Base-by-base conservation (phyloP, 2,888 invertebrate genomes). In the Emesis furor region DNA sequence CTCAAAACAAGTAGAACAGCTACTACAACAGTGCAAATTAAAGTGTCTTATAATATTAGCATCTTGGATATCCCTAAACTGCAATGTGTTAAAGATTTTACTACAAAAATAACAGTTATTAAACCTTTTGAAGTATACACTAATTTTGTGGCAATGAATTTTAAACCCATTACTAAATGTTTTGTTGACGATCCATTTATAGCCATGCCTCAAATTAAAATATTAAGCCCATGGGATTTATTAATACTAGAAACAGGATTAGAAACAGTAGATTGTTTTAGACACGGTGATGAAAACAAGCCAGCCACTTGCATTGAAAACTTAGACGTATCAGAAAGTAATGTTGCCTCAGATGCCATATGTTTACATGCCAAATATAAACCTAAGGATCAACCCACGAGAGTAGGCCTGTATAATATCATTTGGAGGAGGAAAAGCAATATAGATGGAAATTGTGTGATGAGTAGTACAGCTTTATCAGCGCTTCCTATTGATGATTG, bases 41-140 rank as follows among this genome's bases (percentile, higher is more conserved):
- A 97, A 95, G 97, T 98, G 35, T 94, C 97, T 3, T 97, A 97
- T 91, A 91, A 94, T 6, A 96, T 97, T 81, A 93, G 96, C 90
- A 93, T 96, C 59, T 94, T 94, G 79, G 94, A 95, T 87, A 94
- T 94, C 83, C 91, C 93, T 12, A 95, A 93, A 84, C 90, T 97
- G 84, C 95, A 97, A 82, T 97, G 98, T 92, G 95, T 96, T 68
- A 98, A 97, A 92, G 98, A 98, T 88, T 97, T 97, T 86, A 95
- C 94, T 30, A 97, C 98, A 73, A 96, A 97, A 88, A 95, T 98
- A 78, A 95, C 97, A 83, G 97, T 98, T 6, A 97, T 98, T 5
- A 98, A 98, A 92, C 98, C 98, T 17, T 98, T 98, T 93, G 98
- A 98, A 91, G 97, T 98, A 1, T 94, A 96, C 2, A 97, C 98